Evolutionary conservation across 2,797 vertebrate genomes (phyloP), one percentile per base, ranked within the genome.

Genomic region (Falco naumanni): DNA sequence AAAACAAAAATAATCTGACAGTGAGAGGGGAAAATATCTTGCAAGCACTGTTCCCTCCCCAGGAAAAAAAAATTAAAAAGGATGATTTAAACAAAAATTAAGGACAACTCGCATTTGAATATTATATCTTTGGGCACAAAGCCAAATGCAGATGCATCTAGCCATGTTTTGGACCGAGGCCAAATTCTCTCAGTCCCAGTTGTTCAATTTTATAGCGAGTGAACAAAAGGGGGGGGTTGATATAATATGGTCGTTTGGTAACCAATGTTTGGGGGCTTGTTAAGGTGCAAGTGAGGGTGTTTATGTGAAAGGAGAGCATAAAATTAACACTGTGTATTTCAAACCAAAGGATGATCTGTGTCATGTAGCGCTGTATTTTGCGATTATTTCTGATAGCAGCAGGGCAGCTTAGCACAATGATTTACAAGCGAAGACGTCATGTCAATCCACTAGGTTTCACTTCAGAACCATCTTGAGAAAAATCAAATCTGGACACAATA

Each of bases 21-120:
- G 53, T 1, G 4, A 64, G 47, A 88, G 16, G 11, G 13, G 33
- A 64, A 85, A 95, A 75, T 9, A 87, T 80, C 57, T 90, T 87
- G 57, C 47, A 71, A 89, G 61, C 37, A 56, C 21, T 41, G 50
- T 33, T 80, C 54, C 45, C 37, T 70, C 18, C 26, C 19, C 41
- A 56, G 34, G 2, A 59, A 57, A 34, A 64, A 53, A 68, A 56
- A 82, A 95, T 22, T 71, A 92, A 86, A 90, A 96, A 93, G 88
- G 91, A 98, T 97, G 91, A 98, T 98, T 98, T 96, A 97, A 97
- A 97, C 88, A 97, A 97, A 98, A 98, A 97, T 97, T 97, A 98
- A 97, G 97, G 94, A 96, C 93, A 97, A 96, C 91, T 97, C 97
- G 95, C 95, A 98, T 97, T 97, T 98, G 97, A 98, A 97, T 97